Base-by-base conservation (phyloP, 2,888 invertebrate genomes). In the Microplitis manilae region DNA sequence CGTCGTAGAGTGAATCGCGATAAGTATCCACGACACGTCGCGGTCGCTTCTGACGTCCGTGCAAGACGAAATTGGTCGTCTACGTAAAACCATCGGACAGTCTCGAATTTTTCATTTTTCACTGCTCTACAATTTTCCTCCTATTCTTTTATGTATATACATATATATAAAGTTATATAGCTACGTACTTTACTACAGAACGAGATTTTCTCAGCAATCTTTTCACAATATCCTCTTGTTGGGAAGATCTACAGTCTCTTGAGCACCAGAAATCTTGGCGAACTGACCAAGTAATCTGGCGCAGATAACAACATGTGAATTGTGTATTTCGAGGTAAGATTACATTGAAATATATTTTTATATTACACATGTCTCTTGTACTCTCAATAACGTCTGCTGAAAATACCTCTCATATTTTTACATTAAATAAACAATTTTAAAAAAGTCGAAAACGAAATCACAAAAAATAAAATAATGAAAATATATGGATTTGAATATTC, bases 281-380 rank as follows among this genome's bases (percentile, higher is more conserved):
- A 76, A 76, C 40, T 71, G 62, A 76, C 65, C 71, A 68, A 71
- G 65, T 41, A 76, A 76, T 64, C 71, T 70, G 70, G 64, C 65
- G 65, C 50, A 65, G 76, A 76, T 76, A 76, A 76, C 76, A 76
- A 70, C 68, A 76, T 76, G 71, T 67, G 71, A 76, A 76, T 76
- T 71, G 71, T 76, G 62, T 76, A 65, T 59, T 70, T 30, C 5
- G 59, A 70, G 70, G 60, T 59, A 13, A 50, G 60, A 70, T 13
- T 30, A 60, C 70, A 70, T 6, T 70, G 70, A 70, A 13, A 70
- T 70, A 60, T 59, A 30, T 60, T 70, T 70, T 68, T 59, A 41
- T 17, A 69, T 30, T 7, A n/a, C 50, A 50, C 13, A 50, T 13
- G 13, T 50, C 13, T 50, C 13, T 13, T 50, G 50, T 13, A 13